Evolutionary conservation across 2,797 vertebrate genomes (phyloP).

Genomic region (Hybognathus amarus): DNA sequence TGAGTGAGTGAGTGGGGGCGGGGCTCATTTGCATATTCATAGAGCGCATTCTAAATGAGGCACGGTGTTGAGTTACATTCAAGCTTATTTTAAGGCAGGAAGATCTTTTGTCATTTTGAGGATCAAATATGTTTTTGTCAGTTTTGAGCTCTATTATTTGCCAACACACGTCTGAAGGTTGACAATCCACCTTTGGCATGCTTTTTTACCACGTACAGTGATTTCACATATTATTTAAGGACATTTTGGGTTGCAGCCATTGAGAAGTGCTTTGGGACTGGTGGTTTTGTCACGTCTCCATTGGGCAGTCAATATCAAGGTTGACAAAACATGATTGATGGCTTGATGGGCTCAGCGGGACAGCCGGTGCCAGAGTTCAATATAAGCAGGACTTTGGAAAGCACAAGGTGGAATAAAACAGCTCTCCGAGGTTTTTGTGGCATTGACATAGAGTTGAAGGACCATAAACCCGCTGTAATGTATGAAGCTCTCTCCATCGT

Average conservation of each 20-base stretch:
- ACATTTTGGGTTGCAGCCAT: not conserved
- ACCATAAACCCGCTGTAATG: constrained; percentile 28
- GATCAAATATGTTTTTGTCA: too few relatives aligned
- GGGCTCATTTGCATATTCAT: too few relatives aligned
- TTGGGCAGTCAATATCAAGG: not conserved
- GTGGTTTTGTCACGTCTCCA: not conserved
- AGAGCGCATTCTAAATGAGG: too few relatives aligned
- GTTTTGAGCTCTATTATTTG: not conserved
- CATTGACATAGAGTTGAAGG: constrained; percentile 28
- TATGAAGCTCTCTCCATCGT: constrained; percentile 15
- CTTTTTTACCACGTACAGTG: too few relatives aligned
- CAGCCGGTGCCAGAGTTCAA: constrained; percentile 16
- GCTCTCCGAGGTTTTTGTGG: constrained; percentile 23
- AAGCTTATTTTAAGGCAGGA: too few relatives aligned
- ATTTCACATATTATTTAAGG: not conserved
- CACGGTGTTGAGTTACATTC: too few relatives aligned
- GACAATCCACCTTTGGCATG: not conserved
- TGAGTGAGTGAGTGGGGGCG: too few relatives aligned
- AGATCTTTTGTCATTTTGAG: too few relatives aligned
- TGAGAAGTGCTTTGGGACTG: not conserved
- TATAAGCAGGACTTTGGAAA: constrained; percentile 16
- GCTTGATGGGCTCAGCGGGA: not conserved
- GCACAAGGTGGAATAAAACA: constrained; percentile 17
- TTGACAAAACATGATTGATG: constrained; percentile 40
- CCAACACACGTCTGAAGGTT: not conserved